Evolutionary conservation across 2,113 vertebrate species (phyloP), one percentile per base, ranked within the genome.

Genomic region (Muscicapa adusta): DNA sequence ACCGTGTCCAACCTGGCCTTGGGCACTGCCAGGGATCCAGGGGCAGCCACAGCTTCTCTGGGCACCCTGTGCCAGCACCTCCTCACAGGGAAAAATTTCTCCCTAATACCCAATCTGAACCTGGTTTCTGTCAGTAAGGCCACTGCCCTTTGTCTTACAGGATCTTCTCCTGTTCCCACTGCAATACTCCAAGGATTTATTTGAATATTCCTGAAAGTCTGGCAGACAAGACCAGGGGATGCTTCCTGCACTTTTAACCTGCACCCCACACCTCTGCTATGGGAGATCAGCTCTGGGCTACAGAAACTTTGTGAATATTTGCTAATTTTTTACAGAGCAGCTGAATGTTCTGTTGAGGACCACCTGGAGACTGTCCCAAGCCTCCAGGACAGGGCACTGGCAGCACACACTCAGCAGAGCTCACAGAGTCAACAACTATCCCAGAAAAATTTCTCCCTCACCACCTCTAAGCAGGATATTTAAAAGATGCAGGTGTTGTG

Each of bases 1-100:
- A 17, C 9, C 20, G 42, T 0, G 0, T 34, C 17, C 62, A 54
- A 0, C 20, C n/a, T 54, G 24, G 19, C 40, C 25, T 61, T 61
- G 47, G 40, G 2, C 40, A 42, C 17, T 61, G 3, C 24, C 70
- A 82, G 47, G 34, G 54, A 82, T 48, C 25, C 57, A 78, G 61
- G 19, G 12, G 19, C 29, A 89, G 47, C 29, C 70, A 31, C 70
- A 82, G 70, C 20, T 61, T 1, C 40, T 48, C 54, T 89, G 34
- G 8, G 5, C 20, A 48, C 6, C 0, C 47, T 73, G 33, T 45
- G 45, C 14, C 38, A 74, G 29, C 10, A 9, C 17, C 42, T 82
- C 29, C 47, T 68, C 25, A 16, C 4, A 78, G 29, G 29, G 57
- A 28, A 56, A 14, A 12, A 28, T 62, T 89, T 54, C 25, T 61